Percentiles rank a stretch among this genome's conserved stretches.
Conservation (phyloP, 2,797 vertebrate genomes). For the Tangara arthus region DNA sequence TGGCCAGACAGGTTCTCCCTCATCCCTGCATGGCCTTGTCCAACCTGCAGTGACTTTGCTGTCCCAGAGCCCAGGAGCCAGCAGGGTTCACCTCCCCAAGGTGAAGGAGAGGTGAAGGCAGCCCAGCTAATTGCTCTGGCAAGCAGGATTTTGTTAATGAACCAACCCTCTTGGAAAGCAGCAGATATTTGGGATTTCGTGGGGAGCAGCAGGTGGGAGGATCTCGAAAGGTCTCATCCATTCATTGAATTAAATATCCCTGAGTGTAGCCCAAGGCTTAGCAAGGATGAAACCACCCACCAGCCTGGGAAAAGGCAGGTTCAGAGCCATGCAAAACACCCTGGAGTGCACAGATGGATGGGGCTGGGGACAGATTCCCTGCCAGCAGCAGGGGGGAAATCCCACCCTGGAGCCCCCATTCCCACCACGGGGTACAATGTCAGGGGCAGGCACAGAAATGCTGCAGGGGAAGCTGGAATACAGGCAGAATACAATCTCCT, state of each 20-base stretch:
- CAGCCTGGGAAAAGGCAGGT: background rate
- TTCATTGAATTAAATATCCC: constrained; percentile 53
- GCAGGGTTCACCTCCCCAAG: background rate
- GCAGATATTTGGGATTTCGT: background rate
- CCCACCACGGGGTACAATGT: rapidly evolving
- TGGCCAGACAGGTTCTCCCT: background rate
- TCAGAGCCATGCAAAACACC: rapidly evolving
- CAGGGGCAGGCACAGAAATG: background rate
- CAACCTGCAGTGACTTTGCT: background rate
- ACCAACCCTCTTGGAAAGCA: background rate
- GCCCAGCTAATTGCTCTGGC: background rate
- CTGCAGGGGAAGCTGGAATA: background rate
- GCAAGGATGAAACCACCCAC: background rate
- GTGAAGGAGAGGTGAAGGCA: constrained; percentile 19
- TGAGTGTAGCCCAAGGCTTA: background rate
- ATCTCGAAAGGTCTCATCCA: constrained; percentile 56
- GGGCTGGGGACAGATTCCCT: background rate
- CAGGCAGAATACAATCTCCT: background rate
- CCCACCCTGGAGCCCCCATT: background rate
- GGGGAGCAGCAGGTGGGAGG: constrained; percentile 17
- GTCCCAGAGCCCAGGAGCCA: rapidly evolving
- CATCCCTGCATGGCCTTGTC: rapidly evolving
- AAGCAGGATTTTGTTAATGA: constrained; percentile 29
- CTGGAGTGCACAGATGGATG: background rate
- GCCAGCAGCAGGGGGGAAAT: background rate